Evolutionary conservation across 2,113 vertebrate species (phyloP).

Genomic region (Semnopithecus entellus): DNA sequence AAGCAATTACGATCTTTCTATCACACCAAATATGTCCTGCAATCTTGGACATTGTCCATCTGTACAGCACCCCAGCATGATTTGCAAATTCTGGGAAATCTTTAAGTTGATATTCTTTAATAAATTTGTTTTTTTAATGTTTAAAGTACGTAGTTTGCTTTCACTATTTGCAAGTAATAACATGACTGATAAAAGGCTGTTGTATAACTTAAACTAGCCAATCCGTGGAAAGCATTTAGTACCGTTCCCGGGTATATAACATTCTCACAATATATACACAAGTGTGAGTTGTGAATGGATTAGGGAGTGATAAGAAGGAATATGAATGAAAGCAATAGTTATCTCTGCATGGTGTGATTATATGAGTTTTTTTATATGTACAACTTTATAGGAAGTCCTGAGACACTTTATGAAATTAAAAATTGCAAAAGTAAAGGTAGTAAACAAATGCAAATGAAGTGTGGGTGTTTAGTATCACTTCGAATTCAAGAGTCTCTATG

Average conservation of each 20-base stretch:
- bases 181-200: not conserved
- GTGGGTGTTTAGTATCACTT: slow-evolving; percentile 6
- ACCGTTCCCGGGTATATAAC: not conserved
- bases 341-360: not conserved
- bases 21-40: not conserved
- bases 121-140: not conserved
- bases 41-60: not conserved
- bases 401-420: not conserved
- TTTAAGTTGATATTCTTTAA: not conserved
- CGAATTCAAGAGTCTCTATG: not conserved
- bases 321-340: not conserved
- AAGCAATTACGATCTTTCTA: not conserved
- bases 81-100: not conserved
- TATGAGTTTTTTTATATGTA: not conserved
- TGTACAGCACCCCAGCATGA: not conserved
- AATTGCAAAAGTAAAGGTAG: not conserved
- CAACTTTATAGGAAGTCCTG: not conserved
- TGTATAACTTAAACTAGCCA: not conserved
- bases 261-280: not conserved
- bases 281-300: not conserved
- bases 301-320: not conserved
- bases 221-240: not conserved
- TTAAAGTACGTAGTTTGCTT: not conserved
- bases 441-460: not conserved
- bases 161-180: not conserved